Conservation (phyloP, 2,113 vertebrate genomes). For the Pollachius pollachius region DNA sequence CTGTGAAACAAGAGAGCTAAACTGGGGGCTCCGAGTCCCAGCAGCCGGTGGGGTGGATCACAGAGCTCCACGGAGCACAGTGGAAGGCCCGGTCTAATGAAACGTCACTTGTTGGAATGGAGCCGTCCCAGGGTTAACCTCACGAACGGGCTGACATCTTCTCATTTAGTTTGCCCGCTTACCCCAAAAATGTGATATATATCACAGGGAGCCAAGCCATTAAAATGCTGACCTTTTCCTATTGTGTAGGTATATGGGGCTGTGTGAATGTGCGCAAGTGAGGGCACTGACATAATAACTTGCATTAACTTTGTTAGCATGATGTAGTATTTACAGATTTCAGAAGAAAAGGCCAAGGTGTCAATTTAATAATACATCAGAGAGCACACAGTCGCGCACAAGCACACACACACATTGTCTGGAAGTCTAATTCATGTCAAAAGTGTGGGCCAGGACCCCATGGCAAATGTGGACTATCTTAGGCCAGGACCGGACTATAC, state of each 20-base stretch:
- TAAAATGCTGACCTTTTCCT: slow-evolving; percentile 71
- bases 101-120: slow-evolving; percentile 60
- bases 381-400: slow-evolving; percentile 23
- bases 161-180: slow-evolving; percentile 63
- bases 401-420: background rate
- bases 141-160: slow-evolving; percentile 52
- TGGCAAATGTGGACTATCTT: no score
- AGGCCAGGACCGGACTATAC: no score
- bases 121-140: slow-evolving; percentile 56
- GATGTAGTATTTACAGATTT: slow-evolving; percentile 44
- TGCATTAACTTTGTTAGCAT: slow-evolving; percentile 53
- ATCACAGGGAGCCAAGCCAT: slow-evolving; percentile 59
- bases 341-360: slow-evolving; percentile 61
- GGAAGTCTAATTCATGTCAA: no score
- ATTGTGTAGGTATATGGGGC: slow-evolving; percentile 29
- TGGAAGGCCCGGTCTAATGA: slow-evolving; percentile 54
- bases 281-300: slow-evolving; percentile 42
- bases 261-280: slow-evolving; percentile 11
- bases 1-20: slow-evolving; percentile 40
- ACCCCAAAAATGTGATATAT: slow-evolving; percentile 66
- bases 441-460: no score
- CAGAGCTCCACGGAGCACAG: slow-evolving; percentile 39
- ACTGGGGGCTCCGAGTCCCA: slow-evolving; percentile 34
- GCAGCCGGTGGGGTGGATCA: slow-evolving; percentile 44
- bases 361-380: slow-evolving; percentile 37